phyloP scores from a whole-genome alignment of 2,888 invertebrate species.

The Heliconius charithonia region DNA sequence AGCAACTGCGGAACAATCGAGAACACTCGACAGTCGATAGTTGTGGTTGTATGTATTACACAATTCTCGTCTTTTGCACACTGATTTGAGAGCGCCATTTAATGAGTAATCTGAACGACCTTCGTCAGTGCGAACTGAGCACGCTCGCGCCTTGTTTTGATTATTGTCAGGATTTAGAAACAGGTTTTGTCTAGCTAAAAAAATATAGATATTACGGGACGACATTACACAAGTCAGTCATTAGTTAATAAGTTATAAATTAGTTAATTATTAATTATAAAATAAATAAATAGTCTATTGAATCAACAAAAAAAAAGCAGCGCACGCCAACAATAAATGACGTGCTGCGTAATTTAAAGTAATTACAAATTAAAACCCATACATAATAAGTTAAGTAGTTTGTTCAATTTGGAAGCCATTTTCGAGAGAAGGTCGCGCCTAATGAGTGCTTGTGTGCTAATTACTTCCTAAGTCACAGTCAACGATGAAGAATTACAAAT shows the following conservation, averaged over 20 bases:
- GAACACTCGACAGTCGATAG: neutral
- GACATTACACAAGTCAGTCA: neutral
- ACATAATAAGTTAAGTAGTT: neutral
- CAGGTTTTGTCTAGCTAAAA: neutral
- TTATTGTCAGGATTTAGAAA: neutral
- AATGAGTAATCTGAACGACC: constrained; percentile 25
- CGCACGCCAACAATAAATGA: neutral
- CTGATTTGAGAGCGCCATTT: constrained; percentile 3
- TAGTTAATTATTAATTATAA: neutral
- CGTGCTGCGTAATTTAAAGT: neutral
- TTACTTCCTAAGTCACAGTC: constrained; percentile 20
- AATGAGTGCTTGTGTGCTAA: constrained; percentile 21
- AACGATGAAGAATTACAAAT: neutral
- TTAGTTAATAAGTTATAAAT: neutral
- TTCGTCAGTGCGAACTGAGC: constrained; percentile 12
- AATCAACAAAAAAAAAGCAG: neutral
- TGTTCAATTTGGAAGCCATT: constrained; percentile 27
- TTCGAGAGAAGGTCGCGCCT: constrained; percentile 20
- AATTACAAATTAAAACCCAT: neutral
- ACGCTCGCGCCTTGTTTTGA: neutral
- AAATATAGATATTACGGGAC: too few species aligned
- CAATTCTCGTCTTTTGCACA: neutral
- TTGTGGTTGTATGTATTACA: neutral
- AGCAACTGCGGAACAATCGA: too few species aligned
- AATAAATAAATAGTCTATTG: neutral